A percentile compares a stretch with the other conserved stretches of the same genome.
Conservation (phyloP, 1,140 invertebrate species). For the Papilio glaucus region DNA sequence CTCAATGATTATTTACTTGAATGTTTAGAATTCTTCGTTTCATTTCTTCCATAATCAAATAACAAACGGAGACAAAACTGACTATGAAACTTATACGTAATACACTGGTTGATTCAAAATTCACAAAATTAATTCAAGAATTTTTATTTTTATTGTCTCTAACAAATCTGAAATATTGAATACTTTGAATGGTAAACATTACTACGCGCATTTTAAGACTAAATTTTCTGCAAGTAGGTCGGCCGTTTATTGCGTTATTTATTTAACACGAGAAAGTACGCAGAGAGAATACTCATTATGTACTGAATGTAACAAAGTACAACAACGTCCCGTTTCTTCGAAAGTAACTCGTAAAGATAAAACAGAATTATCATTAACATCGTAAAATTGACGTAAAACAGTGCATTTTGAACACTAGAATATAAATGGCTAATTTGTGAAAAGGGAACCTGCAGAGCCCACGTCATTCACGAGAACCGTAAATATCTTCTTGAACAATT, state of each 20-base stretch:
- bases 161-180: background rate
- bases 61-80: background rate
- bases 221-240: background rate
- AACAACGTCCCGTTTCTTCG: conserved; percentile 20
- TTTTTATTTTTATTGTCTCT: background rate
- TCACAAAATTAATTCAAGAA: no score
- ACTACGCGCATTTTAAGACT: background rate
- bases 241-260: background rate
- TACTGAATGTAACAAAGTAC: conserved; percentile 26
- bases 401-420: background rate
- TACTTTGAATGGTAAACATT: background rate
- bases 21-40: background rate
- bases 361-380: conserved; percentile 28
- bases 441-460: background rate
- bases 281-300: conserved; percentile 9
- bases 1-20: background rate
- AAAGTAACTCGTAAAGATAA: conserved; percentile 25
- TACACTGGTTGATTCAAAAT: no score
- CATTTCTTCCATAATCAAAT: background rate
- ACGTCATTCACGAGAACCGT: background rate
- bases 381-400: conserved; percentile 25
- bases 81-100: no score
- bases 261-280: conserved; percentile 14
- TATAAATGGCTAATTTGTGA: background rate
- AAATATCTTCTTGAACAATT: background rate